A percentile compares a stretch with the other conserved stretches of the same genome.
These are phyloP conservation scores for Myrmecophaga tridactyla DNA, from an alignment of 2,113 vertebrate species.

Conservation along the genomic window DNA sequence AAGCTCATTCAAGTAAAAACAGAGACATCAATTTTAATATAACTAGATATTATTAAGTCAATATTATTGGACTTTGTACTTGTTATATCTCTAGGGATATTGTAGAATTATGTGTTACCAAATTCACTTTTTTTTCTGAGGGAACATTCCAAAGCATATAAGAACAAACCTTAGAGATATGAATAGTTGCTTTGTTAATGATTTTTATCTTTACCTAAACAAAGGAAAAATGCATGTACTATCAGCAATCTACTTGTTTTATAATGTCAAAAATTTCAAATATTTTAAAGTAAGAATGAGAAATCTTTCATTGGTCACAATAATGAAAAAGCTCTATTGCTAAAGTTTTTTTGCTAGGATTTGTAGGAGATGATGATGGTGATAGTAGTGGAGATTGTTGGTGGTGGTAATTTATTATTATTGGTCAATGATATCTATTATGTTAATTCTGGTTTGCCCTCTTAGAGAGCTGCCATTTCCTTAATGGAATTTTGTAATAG, in stretches of 20 bases:
- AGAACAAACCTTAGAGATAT: background rate
- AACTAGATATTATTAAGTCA: background rate
- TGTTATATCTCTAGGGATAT: background rate
- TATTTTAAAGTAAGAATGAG: background rate
- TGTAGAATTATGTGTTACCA: background rate
- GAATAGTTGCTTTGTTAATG: background rate
- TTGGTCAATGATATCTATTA: background rate
- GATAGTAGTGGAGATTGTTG: background rate
- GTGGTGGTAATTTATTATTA: background rate
- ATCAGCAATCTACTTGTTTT: background rate
- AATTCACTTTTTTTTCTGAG: slow-evolving; percentile 33
- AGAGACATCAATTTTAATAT: no score
- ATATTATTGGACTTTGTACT: background rate
- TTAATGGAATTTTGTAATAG: background rate
- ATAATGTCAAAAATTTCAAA: background rate
- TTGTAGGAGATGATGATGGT: background rate
- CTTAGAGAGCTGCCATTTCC: background rate
- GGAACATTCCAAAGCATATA: background rate
- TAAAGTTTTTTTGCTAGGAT: background rate
- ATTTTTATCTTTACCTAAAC: background rate
- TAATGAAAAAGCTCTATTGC: background rate
- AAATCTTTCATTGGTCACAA: background rate
- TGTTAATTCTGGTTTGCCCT: background rate
- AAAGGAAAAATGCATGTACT: background rate
- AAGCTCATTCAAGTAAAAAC: no score